Evolutionary conservation across 2,888 invertebrate species (phyloP).

Genomic region (Steromphala cineraria): DNA sequence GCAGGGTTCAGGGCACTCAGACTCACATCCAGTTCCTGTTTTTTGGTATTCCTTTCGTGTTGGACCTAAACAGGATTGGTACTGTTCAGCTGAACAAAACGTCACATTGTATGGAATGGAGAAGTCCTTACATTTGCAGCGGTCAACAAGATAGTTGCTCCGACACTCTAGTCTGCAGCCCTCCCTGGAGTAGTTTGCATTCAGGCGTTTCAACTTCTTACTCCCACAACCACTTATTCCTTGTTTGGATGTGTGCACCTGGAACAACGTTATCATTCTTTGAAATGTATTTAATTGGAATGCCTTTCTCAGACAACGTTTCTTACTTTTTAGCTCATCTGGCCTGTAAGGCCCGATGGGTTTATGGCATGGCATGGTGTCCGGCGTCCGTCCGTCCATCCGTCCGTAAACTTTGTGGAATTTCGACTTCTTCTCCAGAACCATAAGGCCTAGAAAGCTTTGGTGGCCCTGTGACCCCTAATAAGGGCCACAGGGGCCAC

Average conservation of each 20-base stretch:
- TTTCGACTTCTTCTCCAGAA: too few species aligned
- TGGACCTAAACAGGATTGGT: conserved; percentile 19
- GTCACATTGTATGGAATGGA: conserved; percentile 27
- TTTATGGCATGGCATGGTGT: too few species aligned
- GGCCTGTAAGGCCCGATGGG: too few species aligned
- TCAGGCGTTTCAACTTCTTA: conserved; percentile 24
- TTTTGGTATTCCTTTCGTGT: background rate
- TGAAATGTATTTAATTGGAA: background rate
- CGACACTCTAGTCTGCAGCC: conserved; percentile 29
- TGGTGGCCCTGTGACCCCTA: too few species aligned
- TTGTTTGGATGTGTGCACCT: conserved; percentile 14
- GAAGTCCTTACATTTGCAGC: conserved; percentile 22
- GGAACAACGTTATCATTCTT: background rate
- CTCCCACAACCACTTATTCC: conserved; percentile 18
- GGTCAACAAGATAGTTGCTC: conserved; percentile 11
- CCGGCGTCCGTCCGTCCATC: too few species aligned
- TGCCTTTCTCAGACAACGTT: background rate
- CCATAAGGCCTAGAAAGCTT: too few species aligned
- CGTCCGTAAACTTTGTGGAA: too few species aligned
- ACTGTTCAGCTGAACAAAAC: conserved; percentile 19
- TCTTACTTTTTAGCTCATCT: too few species aligned
- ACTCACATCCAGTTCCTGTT: conserved; percentile 8
- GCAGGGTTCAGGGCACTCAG: conserved; percentile 28
- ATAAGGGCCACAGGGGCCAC: too few species aligned
- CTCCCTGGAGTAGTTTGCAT: conserved; percentile 17